Evolutionary conservation across 2,888 invertebrate genomes (phyloP).

Genomic region (Ernsta delagoae): DNA sequence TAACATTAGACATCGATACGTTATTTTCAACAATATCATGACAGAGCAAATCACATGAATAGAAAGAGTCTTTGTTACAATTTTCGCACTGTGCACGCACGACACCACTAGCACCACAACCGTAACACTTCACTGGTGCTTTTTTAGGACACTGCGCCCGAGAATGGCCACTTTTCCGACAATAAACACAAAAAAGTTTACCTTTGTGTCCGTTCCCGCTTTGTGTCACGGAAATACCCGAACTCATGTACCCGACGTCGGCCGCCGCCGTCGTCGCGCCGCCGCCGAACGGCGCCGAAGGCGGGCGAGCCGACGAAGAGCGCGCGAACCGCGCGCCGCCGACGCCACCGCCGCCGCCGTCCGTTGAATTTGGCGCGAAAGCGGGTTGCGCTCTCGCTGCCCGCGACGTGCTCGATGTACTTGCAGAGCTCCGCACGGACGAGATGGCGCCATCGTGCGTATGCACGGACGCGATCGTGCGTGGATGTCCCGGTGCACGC

Average conservation of each 20-base stretch:
- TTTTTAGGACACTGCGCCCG: not conserved
- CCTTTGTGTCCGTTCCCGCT: not conserved
- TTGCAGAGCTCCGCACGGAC: no score
- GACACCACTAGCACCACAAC: conserved; percentile 2
- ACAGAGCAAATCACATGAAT: not conserved
- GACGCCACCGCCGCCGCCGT: not conserved
- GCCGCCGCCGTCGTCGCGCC: not conserved
- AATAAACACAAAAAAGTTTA: conserved; percentile 4
- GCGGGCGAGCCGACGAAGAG: not conserved
- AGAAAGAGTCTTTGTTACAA: conserved; percentile 1
- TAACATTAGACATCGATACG: not conserved
- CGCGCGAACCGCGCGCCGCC: not conserved
- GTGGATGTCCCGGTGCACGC: not conserved
- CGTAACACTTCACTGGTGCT: conserved; percentile 1
- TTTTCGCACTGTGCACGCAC: not conserved
- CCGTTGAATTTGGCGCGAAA: conserved; percentile 2
- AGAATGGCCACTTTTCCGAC: not conserved
- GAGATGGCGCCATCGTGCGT: not conserved
- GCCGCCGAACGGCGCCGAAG: not conserved
- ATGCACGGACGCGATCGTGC: not conserved
- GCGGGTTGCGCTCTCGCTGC: not conserved
- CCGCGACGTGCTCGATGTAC: no score
- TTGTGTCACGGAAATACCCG: not conserved
- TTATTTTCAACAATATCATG: not conserved
- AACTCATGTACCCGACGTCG: not conserved